Conservation (phyloP, 2,113 vertebrate genomes). For the Taxidea taxus region DNA sequence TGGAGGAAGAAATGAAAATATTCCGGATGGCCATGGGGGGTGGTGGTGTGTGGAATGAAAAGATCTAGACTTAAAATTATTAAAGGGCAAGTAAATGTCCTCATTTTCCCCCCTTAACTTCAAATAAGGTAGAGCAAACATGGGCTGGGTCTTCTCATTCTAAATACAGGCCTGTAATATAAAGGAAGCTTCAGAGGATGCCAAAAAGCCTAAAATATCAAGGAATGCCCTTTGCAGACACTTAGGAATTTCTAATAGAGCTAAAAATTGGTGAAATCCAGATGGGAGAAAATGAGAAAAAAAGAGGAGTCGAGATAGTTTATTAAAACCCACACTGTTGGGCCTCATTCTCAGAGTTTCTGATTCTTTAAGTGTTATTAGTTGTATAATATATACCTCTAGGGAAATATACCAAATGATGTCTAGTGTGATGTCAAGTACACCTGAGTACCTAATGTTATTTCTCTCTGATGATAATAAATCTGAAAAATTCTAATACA, state of each 20-base stretch:
- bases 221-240: conserved; percentile 46
- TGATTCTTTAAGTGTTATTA: neutral
- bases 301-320: neutral
- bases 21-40: conserved; percentile 5
- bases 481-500: neutral
- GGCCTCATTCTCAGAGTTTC: neutral
- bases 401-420: neutral
- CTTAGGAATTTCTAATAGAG: conserved; percentile 38
- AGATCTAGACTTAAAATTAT: conserved; percentile 51
- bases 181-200: conserved; percentile 40
- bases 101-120: conserved; percentile 9
- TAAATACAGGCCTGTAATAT: conserved; percentile 36
- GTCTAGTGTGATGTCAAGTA: neutral
- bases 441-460: neutral
- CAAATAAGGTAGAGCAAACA: conserved; percentile 62
- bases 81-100: conserved; percentile 53
- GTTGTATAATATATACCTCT: neutral
- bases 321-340: conserved; percentile 27
- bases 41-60: neutral
- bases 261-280: conserved; percentile 43
- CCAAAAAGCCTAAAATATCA: conserved; percentile 47
- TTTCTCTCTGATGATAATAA: neutral
- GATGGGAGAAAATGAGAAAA: conserved; percentile 42
- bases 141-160: conserved; percentile 31
- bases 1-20: conserved; percentile 55